phyloP scores from a whole-genome alignment of 2,888 invertebrate genomes.

The Cantharis lateralis region DNA sequence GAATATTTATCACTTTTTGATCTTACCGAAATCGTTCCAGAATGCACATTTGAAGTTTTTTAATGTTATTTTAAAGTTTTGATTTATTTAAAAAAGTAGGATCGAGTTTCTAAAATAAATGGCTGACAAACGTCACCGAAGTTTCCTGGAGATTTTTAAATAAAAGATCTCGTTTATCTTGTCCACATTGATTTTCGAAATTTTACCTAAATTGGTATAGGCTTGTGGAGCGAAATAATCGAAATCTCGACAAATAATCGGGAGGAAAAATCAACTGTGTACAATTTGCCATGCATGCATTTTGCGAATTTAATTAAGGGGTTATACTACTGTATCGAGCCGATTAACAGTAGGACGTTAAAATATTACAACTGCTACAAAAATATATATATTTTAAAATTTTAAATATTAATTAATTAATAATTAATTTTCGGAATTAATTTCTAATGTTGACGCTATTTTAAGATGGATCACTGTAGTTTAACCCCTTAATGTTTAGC shows the following conservation, averaged over 20 bases:
- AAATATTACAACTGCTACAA: too few species aligned
- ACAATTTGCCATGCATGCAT: too few species aligned
- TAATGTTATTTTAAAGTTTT: neutral
- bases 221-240: neutral
- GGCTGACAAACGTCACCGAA: neutral
- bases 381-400: too few species aligned
- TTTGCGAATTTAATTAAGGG: too few species aligned
- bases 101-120: neutral
- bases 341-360: too few species aligned
- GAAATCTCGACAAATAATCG: neutral
- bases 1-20: neutral
- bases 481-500: neutral
- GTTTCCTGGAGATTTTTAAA: neutral
- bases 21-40: neutral
- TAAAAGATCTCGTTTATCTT: neutral
- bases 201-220: neutral
- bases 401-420: too few species aligned
- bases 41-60: neutral
- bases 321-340: too few species aligned
- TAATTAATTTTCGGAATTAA: too few species aligned
- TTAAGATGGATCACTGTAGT: too few species aligned
- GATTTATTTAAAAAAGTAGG: slow-evolving; percentile 1
- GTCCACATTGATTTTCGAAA: neutral
- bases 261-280: neutral
- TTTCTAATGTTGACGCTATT: too few species aligned